A percentile compares a stretch with the other conserved stretches of the same genome.
These are phyloP conservation scores for Oreochromis mossambicus DNA, from an alignment of 2,797 vertebrate species.

Conservation along the genomic window DNA sequence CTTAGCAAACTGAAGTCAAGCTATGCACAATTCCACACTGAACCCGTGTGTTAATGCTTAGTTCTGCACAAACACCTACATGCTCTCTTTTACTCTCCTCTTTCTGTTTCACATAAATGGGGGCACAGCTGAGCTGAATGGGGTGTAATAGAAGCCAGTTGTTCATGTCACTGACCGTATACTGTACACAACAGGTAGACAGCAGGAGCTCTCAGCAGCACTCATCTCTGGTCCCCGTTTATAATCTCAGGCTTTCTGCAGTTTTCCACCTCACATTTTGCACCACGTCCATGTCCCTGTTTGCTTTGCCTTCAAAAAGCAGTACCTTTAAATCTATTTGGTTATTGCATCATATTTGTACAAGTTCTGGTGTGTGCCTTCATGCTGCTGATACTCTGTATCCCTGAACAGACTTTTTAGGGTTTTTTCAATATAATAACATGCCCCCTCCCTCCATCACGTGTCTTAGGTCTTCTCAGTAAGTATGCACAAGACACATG, in stretches of 20 bases:
- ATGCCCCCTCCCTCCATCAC: accelerated
- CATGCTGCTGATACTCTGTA: background rate
- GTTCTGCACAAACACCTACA: conserved; percentile 25
- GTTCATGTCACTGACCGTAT: conserved; percentile 19
- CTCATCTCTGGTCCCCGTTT: background rate
- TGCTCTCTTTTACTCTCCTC: background rate
- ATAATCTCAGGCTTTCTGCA: background rate
- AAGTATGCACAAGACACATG: accelerated
- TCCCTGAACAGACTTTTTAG: background rate
- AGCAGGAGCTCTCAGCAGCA: background rate
- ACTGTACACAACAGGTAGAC: conserved; percentile 18
- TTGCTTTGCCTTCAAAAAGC: background rate
- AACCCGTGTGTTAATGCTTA: conserved; percentile 20
- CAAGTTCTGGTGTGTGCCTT: background rate
- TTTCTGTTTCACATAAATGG: background rate
- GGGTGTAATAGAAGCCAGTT: conserved; percentile 24
- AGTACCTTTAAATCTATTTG: background rate
- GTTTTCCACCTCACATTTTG: background rate
- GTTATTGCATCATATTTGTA: background rate
- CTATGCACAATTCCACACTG: conserved; percentile 34
- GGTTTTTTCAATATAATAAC: background rate
- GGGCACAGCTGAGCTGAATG: background rate
- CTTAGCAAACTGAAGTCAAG: conserved; percentile 43
- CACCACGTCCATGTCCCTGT: background rate
- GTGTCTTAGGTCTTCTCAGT: background rate